Evolutionary conservation across 23 tunicate species (phyloP).

Genomic region (Styela plicata): DNA sequence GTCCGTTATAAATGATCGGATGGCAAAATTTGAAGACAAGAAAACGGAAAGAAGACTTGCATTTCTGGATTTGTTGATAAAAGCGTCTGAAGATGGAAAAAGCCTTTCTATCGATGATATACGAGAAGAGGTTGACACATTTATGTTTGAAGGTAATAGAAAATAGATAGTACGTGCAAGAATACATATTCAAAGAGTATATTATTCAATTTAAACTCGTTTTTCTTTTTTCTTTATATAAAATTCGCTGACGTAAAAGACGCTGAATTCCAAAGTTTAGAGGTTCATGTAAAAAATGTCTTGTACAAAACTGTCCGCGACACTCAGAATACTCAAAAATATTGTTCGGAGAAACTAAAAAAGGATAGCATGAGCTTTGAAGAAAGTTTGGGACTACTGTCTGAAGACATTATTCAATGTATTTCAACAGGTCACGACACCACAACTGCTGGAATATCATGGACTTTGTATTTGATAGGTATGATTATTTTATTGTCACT

Average conservation of each 20-base stretch:
- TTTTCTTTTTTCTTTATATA: too few relatives aligned
- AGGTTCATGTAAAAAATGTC: too few relatives aligned
- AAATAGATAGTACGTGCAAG: not conserved
- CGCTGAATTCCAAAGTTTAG: not conserved
- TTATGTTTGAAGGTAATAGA: constrained; percentile 85
- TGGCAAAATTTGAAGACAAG: not conserved
- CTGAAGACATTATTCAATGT: too few relatives aligned
- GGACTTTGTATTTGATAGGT: constrained; percentile 56
- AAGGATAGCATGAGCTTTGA: too few relatives aligned
- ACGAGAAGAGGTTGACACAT: constrained; percentile 98
- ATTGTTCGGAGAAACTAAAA: too few relatives aligned
- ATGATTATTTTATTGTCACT: too few relatives aligned
- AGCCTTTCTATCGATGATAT: constrained; percentile 71
- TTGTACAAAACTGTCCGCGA: too few relatives aligned
- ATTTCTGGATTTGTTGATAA: constrained; percentile 76
- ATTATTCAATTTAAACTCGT: not conserved
- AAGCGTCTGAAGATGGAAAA: constrained; percentile 71
- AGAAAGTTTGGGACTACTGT: too few relatives aligned
- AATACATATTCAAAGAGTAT: not conserved
- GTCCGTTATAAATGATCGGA: constrained; percentile 45
- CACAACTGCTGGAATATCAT: constrained; percentile 93
- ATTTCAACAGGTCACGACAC: constrained; percentile 96
- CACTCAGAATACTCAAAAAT: too few relatives aligned
- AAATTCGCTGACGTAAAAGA: too few relatives aligned
- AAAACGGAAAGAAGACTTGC: constrained; percentile 30